Base-by-base conservation (phyloP, 64 coral and sea anemone species). In the Stichodactyla mertensii region DNA sequence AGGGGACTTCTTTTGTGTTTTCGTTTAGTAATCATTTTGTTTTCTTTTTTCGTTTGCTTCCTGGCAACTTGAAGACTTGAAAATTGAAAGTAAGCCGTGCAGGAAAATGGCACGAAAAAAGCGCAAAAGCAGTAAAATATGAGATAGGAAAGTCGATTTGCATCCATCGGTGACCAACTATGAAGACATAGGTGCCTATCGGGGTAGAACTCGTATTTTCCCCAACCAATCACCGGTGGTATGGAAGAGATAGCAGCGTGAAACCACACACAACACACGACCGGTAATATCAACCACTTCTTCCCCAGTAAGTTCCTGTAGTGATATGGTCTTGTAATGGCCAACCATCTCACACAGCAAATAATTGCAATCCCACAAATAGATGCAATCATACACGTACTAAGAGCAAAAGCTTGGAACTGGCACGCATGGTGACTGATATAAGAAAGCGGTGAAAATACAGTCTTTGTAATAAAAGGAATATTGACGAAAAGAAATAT, bases 91-190 rank as follows among this genome's bases (percentile, higher is more conserved):
- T 81, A 81, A 4, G 78, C 78, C 4, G 78, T 81, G 53, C 78
- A 81, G 7, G 78, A 81, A 55, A 81, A 81, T 0, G 78, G 78
- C 13, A 81, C 36, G 4, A 52, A 81, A 28, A 81, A 81, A 0
- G 78, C 78, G 52, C 78, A 81, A n/a, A 81, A 81, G 16, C 78
- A 81, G 53, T 81, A 81, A 55, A 81, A 81, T 19, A 81, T 81
- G 15, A 81, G 12, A 81, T 81, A 81, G 78, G 78, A 81, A 52
- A 81, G 36, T 54, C 36, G 51, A 10, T 20, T 81, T 52, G 78
- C 31, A 31, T 81, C 78, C 78, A 81, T 81, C 1, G 78, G 78
- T 19, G 78, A 81, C 78, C 78, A 81, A 12, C 78, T 52, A 81
- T 81, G 78, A 81, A 81, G 78, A 81, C 78, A 81, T 8, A 81